These are phyloP conservation scores for Gymnoscopelus microlampas DNA, from an alignment of 2,797 vertebrate species.

Conservation along the genomic window DNA sequence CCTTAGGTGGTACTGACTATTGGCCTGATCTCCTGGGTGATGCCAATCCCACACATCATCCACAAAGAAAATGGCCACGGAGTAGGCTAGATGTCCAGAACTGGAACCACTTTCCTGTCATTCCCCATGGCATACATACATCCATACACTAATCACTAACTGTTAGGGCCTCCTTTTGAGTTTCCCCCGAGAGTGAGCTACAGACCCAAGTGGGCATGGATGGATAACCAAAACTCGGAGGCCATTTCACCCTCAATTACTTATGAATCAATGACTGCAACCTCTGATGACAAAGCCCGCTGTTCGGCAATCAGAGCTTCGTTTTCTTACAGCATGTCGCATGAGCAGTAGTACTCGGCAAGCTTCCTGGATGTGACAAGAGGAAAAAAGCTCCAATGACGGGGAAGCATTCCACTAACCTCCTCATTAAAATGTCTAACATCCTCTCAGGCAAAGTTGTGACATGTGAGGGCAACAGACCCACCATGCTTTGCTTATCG, in stretches of 20 bases:
- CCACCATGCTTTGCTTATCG: not conserved
- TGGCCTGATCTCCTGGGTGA: constrained; percentile 35
- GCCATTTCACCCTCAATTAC: not conserved
- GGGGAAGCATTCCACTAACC: not conserved
- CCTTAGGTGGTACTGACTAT: not conserved
- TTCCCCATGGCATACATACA: not conserved
- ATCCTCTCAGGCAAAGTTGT: constrained; percentile 3
- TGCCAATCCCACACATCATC: constrained; percentile 6
- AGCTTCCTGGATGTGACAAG: not conserved
- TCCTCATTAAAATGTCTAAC: constrained; percentile 21
- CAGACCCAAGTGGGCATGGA: not conserved
- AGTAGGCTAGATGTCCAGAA: not conserved
- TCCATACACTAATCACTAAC: too few species aligned
- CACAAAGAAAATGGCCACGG: constrained; percentile 8
- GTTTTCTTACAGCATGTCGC: not conserved
- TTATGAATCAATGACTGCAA: constrained; percentile 1
- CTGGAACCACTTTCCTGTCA: not conserved
- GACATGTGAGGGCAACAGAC: constrained; percentile 1
- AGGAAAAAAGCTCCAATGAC: not conserved
- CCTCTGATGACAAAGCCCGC: constrained; percentile 8
- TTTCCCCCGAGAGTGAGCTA: not conserved
- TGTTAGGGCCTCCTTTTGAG: not conserved
- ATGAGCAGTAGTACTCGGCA: not conserved
- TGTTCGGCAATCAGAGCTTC: not conserved
- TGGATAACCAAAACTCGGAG: not conserved